phyloP scores from a whole-genome alignment of 2,888 invertebrate genomes.

The Chrysodeixis includens region DNA sequence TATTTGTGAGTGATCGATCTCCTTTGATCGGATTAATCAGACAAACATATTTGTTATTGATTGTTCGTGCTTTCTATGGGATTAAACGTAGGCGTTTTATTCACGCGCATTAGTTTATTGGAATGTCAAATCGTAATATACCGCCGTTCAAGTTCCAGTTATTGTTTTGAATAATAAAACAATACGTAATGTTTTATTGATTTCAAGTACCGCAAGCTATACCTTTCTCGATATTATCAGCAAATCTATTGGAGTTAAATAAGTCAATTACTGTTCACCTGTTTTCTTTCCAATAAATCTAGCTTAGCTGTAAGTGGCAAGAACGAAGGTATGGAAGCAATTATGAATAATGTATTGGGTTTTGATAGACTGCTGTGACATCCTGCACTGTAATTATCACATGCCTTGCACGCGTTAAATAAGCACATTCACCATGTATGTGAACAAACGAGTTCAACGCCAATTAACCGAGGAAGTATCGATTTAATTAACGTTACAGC shows the following conservation, averaged over 20 bases:
- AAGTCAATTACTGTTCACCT: conserved; percentile 28
- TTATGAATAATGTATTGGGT: conserved; percentile 54
- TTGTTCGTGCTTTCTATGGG: conserved; percentile 26
- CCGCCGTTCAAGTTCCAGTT: neutral
- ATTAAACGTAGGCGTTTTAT: conserved; percentile 17
- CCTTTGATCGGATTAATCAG: conserved; percentile 47
- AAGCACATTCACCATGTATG: conserved; percentile 10
- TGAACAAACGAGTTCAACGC: neutral
- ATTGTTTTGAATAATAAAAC: conserved; percentile 5
- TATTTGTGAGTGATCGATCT: conserved; percentile 68
- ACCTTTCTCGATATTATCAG: neutral
- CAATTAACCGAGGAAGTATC: conserved; percentile 7
- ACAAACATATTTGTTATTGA: conserved; percentile 49
- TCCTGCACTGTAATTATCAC: conserved; percentile 36
- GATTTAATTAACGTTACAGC: conserved; percentile 10
- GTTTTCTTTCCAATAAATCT: conserved; percentile 32
- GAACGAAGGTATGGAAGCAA: conserved; percentile 40
- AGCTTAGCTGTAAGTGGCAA: conserved; percentile 24
- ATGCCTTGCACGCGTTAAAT: conserved; percentile 7
- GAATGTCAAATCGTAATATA: conserved; percentile 5
- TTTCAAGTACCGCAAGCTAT: neutral
- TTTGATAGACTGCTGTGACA: conserved; percentile 37
- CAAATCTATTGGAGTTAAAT: conserved; percentile 11
- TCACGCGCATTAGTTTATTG: neutral
- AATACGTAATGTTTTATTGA: conserved; percentile 6